Conservation (phyloP, 1,140 invertebrate genomes). For the Euura saliciscinereae region DNA sequence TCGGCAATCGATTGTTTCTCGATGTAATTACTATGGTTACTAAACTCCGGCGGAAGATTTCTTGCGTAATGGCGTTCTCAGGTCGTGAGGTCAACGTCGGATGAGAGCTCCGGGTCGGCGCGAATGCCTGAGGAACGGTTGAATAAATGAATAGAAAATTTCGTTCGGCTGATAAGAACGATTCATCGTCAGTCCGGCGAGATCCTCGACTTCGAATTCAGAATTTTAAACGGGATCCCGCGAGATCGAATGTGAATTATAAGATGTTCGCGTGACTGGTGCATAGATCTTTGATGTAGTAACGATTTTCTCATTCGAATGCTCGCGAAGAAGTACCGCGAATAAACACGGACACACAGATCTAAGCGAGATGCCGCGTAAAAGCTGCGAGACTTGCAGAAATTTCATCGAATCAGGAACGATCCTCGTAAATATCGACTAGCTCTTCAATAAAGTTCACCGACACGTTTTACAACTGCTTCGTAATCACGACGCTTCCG, state of each 20-base stretch:
- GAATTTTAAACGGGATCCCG: neutral
- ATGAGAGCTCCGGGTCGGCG: neutral
- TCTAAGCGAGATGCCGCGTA: neutral
- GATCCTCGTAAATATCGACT: slow-evolving; percentile 37
- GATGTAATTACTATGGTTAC: too few relatives aligned
- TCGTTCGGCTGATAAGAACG: too few relatives aligned
- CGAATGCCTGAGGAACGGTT: neutral
- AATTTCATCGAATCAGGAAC: slow-evolving; percentile 34
- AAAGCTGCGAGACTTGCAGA: slow-evolving; percentile 14
- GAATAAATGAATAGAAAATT: too few relatives aligned
- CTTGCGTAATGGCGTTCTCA: neutral
- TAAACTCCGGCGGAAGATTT: neutral
- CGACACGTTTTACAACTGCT: slow-evolving; percentile 33
- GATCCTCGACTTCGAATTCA: too few relatives aligned
- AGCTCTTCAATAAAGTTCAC: slow-evolving; percentile 35
- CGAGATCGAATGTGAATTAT: neutral
- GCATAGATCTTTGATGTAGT: neutral
- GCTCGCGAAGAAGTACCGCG: neutral
- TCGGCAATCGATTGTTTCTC: too few relatives aligned
- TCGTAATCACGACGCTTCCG: slow-evolving; percentile 4
- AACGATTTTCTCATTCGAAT: neutral
- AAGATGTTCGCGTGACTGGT: neutral
- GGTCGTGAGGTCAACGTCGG: neutral
- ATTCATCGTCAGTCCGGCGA: too few relatives aligned
- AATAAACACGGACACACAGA: neutral